Conservation (phyloP, 1,140 invertebrate species). For the Planococcus citri region DNA sequence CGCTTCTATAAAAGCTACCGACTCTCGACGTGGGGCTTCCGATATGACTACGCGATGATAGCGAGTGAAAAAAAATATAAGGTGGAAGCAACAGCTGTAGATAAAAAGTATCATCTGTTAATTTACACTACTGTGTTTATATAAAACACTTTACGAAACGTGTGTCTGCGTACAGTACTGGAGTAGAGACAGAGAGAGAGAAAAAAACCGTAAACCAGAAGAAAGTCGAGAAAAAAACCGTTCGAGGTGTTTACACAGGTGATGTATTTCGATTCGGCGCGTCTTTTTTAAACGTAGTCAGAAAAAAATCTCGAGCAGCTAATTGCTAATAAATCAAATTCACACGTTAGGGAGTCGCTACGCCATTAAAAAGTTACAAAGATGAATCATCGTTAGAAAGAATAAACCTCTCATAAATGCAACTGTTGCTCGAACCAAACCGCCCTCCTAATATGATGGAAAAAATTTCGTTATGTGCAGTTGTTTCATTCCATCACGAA, state of each 20-base stretch:
- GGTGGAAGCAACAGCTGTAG: not conserved
- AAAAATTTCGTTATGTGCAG: not conserved
- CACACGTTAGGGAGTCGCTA: not conserved
- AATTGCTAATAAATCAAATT: not conserved
- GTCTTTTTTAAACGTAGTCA: not conserved
- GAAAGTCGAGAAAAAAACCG: too few species aligned
- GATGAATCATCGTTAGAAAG: constrained; percentile 3
- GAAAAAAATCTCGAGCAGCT: not conserved
- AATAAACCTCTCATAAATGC: not conserved
- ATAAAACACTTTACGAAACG: not conserved
- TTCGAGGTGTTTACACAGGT: not conserved
- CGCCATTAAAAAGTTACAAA: not conserved
- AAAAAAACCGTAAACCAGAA: too few species aligned
- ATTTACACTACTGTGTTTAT: not conserved
- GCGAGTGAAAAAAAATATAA: not conserved
- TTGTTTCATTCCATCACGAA: constrained; percentile 1
- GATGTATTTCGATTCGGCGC: not conserved
- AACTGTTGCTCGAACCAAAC: not conserved
- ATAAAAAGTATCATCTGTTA: constrained; percentile 8
- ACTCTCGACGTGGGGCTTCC: not conserved
- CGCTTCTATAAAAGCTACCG: too few species aligned
- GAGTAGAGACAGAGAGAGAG: too few species aligned
- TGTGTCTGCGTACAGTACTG: too few species aligned
- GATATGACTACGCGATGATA: not conserved
- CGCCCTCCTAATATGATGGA: not conserved